Evolutionary conservation across 2,113 vertebrate species (phyloP), one percentile per base, ranked within the genome.

Genomic region (Pagrus major): DNA sequence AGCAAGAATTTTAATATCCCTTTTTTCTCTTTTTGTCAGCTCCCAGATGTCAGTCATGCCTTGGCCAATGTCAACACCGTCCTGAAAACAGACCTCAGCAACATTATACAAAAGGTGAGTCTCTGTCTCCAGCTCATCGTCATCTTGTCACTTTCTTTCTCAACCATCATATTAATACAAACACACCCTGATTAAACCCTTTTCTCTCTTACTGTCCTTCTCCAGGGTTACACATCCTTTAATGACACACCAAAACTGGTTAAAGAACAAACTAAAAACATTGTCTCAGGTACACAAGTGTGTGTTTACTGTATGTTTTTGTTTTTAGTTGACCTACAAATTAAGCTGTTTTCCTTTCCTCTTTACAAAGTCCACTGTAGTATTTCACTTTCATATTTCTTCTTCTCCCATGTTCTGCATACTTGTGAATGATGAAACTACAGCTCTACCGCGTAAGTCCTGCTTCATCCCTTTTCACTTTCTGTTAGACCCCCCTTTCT

Each of bases 191-290:
- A 15, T 39, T 55, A 2, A 56, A 65, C 9, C 31, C 16, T 15
- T 66, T 69, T 59, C 8, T 85, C 16, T 83, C 39, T 49, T 67
- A 71, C 31, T 72, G 39, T 73, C n/a, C 68, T 75, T 78, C 71
- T 93, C 71, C 88, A 99, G 98, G 97, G 97, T 51, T 97, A 98
- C 87, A 84, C 91, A 18, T 94, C 96, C 52, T 96, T 99, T 88
- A 96, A 98, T 51, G 91, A 96, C 78, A 98, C 97, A 44, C 96
- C 97, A 31, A 91, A 87, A 78, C 85, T 95, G 85, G 95, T 99
- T 27, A 91, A 95, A 76, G 95, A 96, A 55, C 96, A 99, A 90
- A 98, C 96, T 9, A 92, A 44, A 82, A 91, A 91, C 27, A 81
- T 97, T 65, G 72, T 96, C 29, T 59, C 94, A 91, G 97, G 98